A percentile compares a stretch with the other conserved stretches of the same genome.
Evolutionary conservation across 1,140 invertebrate species (phyloP).

Genomic region (Leucophenga varia): DNA sequence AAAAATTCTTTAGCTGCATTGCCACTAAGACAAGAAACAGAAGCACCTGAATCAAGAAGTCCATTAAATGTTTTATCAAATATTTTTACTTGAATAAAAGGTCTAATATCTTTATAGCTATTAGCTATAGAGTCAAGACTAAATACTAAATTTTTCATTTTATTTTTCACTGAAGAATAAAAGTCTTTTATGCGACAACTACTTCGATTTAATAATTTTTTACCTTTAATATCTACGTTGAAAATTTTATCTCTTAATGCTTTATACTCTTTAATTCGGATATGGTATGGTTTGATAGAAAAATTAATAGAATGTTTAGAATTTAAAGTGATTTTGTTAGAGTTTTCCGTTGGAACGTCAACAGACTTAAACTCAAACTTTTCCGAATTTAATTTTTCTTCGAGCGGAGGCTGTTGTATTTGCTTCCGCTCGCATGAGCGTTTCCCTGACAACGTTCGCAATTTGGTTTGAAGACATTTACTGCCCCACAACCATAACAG

Average conservation of each 20-base stretch:
- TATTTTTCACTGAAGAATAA: neutral
- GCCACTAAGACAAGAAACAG: neutral
- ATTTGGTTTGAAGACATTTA: constrained; percentile 3
- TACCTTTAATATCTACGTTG: neutral
- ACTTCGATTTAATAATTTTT: neutral
- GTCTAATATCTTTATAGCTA: neutral
- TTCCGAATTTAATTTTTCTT: neutral
- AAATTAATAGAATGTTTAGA: neutral
- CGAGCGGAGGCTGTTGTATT: neutral
- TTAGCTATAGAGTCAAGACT: neutral
- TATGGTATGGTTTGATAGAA: constrained; percentile 1
- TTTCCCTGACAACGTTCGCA: constrained; percentile 4
- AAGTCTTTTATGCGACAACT: neutral
- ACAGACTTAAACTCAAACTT: neutral
- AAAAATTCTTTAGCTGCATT: neutral
- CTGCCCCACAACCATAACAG: constrained; percentile 11
- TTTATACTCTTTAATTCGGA: neutral
- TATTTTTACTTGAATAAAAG: neutral
- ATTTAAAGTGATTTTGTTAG: neutral
- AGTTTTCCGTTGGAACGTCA: neutral
- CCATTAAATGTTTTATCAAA: neutral
- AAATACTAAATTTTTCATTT: neutral
- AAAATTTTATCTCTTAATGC: neutral
- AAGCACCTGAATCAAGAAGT: constrained; percentile 4
- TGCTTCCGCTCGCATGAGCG: neutral